Percentiles rank a stretch among this genome's conserved stretches.
These are phyloP conservation scores for Tinea trinotella DNA, from an alignment of 2,888 invertebrate species.

Conservation along the genomic window DNA sequence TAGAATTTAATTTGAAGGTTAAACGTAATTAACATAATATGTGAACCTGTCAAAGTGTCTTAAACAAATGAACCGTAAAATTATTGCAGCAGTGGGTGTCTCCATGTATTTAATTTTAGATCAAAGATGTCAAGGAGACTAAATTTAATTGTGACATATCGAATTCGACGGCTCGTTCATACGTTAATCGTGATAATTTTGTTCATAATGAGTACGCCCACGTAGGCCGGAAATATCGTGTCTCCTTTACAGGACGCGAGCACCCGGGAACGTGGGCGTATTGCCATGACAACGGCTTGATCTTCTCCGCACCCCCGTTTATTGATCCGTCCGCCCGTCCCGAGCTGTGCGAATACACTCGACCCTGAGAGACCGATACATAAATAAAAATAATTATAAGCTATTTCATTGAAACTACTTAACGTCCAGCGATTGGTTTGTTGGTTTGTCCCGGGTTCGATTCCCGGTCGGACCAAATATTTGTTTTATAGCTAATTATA, in stretches of 20 bases:
- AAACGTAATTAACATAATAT: no score
- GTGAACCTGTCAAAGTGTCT: background rate
- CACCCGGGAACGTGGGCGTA: conserved; percentile 54
- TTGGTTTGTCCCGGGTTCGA: no score
- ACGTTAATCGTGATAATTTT: conserved; percentile 41
- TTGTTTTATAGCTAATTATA: no score
- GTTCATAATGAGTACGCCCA: conserved; percentile 49
- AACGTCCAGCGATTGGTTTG: no score
- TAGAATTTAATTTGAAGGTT: no score
- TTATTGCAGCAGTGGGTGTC: background rate
- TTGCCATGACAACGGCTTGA: conserved; percentile 48
- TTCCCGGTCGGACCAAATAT: no score
- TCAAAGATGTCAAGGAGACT: conserved; percentile 3
- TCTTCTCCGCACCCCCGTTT: conserved; percentile 29
- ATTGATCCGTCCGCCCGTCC: conserved; percentile 44
- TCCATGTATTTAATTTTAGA: background rate
- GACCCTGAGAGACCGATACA: conserved; percentile 9
- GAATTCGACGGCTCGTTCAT: conserved; percentile 26
- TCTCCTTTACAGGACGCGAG: conserved; percentile 37
- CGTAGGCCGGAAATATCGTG: conserved; percentile 44
- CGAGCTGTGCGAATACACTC: conserved; percentile 15
- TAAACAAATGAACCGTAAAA: background rate
- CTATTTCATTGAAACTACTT: background rate
- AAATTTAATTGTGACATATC: conserved; percentile 18
- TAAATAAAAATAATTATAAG: conserved; percentile 18